phyloP scores from a whole-genome alignment of 1,140 invertebrate species.

The Aradophagus sp. region DNA sequence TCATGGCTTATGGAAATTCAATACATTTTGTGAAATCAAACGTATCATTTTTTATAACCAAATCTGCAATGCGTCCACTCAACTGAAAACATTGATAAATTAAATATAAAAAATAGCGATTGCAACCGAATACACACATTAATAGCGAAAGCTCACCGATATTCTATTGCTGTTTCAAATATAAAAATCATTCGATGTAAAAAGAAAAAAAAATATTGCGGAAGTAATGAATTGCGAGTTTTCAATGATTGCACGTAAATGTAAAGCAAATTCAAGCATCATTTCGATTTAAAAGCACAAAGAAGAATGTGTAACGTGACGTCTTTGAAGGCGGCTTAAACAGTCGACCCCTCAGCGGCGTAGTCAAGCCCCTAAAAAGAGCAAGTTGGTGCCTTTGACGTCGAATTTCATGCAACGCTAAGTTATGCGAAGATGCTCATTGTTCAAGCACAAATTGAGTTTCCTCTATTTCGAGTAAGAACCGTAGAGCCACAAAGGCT shows the following conservation, averaged over 20 bases:
- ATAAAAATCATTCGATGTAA: no score
- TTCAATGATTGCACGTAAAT: slow-evolving; percentile 22
- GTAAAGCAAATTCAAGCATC: slow-evolving; percentile 24
- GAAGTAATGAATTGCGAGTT: neutral
- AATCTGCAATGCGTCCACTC: no score
- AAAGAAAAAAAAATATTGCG: no score
- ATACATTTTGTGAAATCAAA: no score
- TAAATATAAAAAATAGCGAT: no score
- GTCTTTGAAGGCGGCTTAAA: slow-evolving; percentile 57
- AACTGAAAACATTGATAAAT: no score
- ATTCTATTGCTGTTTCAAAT: no score
- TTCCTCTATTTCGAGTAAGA: slow-evolving; percentile 52
- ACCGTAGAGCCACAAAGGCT: slow-evolving; percentile 54
- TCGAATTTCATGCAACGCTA: slow-evolving; percentile 68
- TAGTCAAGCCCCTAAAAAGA: slow-evolving; percentile 55
- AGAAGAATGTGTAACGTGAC: slow-evolving; percentile 49
- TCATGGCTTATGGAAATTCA: no score
- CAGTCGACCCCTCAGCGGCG: slow-evolving; percentile 42
- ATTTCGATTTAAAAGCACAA: slow-evolving; percentile 38
- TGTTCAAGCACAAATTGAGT: slow-evolving; percentile 64
- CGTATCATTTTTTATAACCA: no score
- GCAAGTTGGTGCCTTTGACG: slow-evolving; percentile 66
- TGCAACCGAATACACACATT: no score
- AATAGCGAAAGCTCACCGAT: no score
- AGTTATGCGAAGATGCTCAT: slow-evolving; percentile 69